A percentile compares a stretch with the other conserved stretches of the same genome.
Conservation (phyloP, 2,888 invertebrate genomes). For the Eurois occulta region DNA sequence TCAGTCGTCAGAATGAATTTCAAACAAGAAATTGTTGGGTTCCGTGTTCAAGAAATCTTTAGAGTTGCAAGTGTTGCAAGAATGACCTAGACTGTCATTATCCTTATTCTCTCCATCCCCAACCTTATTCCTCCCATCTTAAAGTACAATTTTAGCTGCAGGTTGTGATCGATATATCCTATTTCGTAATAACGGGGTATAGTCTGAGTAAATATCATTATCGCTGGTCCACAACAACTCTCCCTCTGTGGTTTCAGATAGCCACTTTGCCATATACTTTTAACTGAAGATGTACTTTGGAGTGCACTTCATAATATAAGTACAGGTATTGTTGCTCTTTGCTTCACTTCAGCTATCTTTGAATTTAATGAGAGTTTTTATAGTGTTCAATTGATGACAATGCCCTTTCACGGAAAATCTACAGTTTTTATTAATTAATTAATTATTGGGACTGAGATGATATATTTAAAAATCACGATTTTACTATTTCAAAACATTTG, state of each 20-base stretch:
- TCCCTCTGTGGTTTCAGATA: conserved; percentile 78
- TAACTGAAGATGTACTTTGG: conserved; percentile 53
- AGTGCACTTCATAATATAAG: conserved; percentile 51
- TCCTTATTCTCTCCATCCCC: conserved; percentile 22
- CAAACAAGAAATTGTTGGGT: conserved; percentile 83
- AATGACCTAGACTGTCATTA: conserved; percentile 71
- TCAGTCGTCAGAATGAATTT: conserved; percentile 82
- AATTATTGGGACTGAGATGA: too few species aligned
- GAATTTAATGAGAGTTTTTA: not conserved
- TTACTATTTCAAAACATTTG: too few species aligned
- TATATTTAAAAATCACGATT: too few species aligned
- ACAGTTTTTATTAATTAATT: too few species aligned
- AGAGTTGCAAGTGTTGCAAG: conserved; percentile 72
- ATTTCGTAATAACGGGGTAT: conserved; percentile 63
- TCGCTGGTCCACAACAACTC: conserved; percentile 82
- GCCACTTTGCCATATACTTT: conserved; percentile 79
- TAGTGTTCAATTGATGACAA: not conserved
- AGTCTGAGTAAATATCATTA: conserved; percentile 86
- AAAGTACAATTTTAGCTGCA: conserved; percentile 49
- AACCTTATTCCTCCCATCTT: not conserved
- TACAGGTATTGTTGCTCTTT: conserved; percentile 38
- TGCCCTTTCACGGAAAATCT: not conserved
- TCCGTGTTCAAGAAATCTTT: conserved; percentile 81
- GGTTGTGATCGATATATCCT: conserved; percentile 53
- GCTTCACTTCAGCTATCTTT: conserved; percentile 17